Percentiles rank a stretch among this genome's conserved stretches.
Conservation (phyloP, 1,140 invertebrate genomes). For the Lasaia peninsularis region DNA sequence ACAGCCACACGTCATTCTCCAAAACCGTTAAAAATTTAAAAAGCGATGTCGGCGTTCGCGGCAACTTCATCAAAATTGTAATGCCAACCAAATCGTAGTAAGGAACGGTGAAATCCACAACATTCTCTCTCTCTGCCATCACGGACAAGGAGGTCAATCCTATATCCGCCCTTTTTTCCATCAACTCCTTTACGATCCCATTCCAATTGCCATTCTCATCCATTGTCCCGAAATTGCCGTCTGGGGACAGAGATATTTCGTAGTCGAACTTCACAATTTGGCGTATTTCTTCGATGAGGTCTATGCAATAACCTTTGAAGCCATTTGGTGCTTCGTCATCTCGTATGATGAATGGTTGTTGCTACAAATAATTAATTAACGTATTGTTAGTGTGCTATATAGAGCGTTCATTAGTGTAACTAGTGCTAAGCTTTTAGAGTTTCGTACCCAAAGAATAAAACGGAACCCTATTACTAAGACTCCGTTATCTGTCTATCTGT, state of each 20-base stretch:
- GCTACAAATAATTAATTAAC: constrained; percentile 68
- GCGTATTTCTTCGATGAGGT: constrained; percentile 91
- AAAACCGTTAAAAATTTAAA: constrained; percentile 98
- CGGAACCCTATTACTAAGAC: no score
- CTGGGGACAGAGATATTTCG: constrained; percentile 87
- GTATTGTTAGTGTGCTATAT: no score
- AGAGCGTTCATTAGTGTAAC: no score
- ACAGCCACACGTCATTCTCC: constrained; percentile 97
- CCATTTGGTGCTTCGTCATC: constrained; percentile 81
- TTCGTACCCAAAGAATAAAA: no score
- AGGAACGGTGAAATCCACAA: constrained; percentile 96
- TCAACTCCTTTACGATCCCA: constrained; percentile 93
- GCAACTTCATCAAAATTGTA: constrained; percentile 92
- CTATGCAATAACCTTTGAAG: constrained; percentile 95
- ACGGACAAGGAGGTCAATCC: constrained; percentile 92
- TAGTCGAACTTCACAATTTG: constrained; percentile 93
- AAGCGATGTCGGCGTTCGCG: constrained; percentile 88
- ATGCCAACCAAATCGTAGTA: constrained; percentile 97
- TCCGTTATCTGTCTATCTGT: no score
- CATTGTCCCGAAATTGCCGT: constrained; percentile 91
- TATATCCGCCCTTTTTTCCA: constrained; percentile 94
- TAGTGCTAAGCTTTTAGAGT: no score
- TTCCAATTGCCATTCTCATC: constrained; percentile 92
- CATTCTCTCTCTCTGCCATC: constrained; percentile 96
- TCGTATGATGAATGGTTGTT: constrained; percentile 92